Base-by-base conservation (phyloP, 2,888 invertebrate genomes). In the Pachliopta kotzebuea region DNA sequence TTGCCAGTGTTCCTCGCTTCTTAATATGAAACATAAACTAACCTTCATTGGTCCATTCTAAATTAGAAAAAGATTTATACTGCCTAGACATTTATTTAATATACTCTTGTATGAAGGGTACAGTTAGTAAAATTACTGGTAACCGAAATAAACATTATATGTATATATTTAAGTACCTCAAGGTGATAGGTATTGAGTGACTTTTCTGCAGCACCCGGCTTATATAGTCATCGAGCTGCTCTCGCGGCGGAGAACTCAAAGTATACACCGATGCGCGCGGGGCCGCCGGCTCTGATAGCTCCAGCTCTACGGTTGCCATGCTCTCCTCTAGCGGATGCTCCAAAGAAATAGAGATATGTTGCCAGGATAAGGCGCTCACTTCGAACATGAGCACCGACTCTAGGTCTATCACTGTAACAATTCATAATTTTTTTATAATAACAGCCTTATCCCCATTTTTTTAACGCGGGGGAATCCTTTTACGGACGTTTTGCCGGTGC, bases 281-380 rank as follows among this genome's bases (percentile, higher is more conserved):
- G 69, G 95, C 94, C 0, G 96, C 95, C 21, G 96, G 94, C 76
- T 98, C 97, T 8, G 94, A 92, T 61, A 99, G 90, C 82, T 98
- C 96, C 69, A 99, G 93, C 81, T 98, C 98, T 18, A 97, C 96
- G 0, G 98, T 98, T 0, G 98, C 97, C 94, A 98, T 95, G 68
- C 96, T 96, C 83, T 98, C 98, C 78, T 98, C 97, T 23, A 95
- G 90, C 0, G 98, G 98, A 89, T 98, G 98, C 81, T 98, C 98
- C 78, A 99, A 94, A 11, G 97, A 96, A 23, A 99, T 95, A 14
- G 96, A 96, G 69, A 99, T 94, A 83, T 97, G 97, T 69, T 96
- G 96, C 93, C 97, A 96, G 0, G 98, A 97, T 45, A 98, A 90
- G 3, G 98, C 97, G 74, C 96, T 97, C 73, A 98, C 95, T 89